These are phyloP conservation scores for Lepus timidus DNA, from an alignment of 2,113 vertebrate genomes.

Conservation along the genomic window DNA sequence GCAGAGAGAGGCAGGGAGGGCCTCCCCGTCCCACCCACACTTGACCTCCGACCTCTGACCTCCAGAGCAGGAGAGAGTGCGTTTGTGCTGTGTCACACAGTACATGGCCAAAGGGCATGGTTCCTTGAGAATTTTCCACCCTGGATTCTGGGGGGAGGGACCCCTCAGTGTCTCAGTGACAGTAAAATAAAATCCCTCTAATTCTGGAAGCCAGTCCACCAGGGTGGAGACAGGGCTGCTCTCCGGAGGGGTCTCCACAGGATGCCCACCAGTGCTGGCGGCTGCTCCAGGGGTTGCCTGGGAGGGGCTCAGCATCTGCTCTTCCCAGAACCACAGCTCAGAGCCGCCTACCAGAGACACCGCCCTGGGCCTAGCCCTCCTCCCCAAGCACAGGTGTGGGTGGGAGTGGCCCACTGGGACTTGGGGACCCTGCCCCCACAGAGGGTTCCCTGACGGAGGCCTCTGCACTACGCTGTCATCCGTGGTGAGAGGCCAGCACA, in stretches of 20 bases:
- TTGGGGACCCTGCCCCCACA: too few relatives aligned
- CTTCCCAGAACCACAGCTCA: not conserved
- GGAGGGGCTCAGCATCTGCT: not conserved
- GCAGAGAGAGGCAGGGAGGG: too few relatives aligned
- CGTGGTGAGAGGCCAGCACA: too few relatives aligned
- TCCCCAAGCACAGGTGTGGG: too few relatives aligned
- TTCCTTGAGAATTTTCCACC: not conserved
- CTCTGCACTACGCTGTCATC: too few relatives aligned
- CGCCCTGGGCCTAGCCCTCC: too few relatives aligned
- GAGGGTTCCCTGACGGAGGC: too few relatives aligned
- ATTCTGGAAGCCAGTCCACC: not conserved
- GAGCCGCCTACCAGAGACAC: not conserved
- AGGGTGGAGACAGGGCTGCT: not conserved
- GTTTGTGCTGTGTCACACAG: not conserved
- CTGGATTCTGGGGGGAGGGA: not conserved
- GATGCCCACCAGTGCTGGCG: not conserved
- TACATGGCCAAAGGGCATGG: too few relatives aligned
- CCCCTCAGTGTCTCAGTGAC: not conserved
- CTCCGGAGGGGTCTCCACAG: not conserved
- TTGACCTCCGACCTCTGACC: too few relatives aligned
- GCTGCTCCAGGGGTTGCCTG: not conserved
- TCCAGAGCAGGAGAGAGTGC: not conserved
- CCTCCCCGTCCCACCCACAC: not conserved
- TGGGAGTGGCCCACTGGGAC: too few relatives aligned
- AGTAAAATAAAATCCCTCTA: not conserved